Evolutionary conservation across 1,140 invertebrate species (phyloP).

Genomic region (Drosophila kikkawai): DNA sequence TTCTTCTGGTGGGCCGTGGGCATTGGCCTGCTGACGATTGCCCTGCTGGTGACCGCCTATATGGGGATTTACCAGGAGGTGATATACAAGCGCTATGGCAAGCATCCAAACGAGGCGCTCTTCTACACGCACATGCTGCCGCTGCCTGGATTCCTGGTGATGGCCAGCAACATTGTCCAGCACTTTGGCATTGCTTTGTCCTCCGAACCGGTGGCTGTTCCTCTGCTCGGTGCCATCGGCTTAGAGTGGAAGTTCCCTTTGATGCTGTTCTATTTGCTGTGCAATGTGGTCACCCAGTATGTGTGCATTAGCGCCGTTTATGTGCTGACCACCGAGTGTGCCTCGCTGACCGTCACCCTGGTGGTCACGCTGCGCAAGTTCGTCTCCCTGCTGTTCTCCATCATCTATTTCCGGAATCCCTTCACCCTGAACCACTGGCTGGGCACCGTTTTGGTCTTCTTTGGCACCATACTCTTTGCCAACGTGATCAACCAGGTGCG

Average conservation of each 20-base stretch:
- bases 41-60: conserved; percentile 96
- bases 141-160: conserved; percentile 72
- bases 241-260: conserved; percentile 88
- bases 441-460: conserved; percentile 95
- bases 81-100: conserved; percentile 94
- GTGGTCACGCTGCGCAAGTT: conserved; percentile 98
- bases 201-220: conserved; percentile 56
- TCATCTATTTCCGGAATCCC: conserved; percentile 97
- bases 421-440: conserved; percentile 97
- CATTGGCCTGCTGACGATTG: conserved; percentile 93
- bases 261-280: conserved; percentile 92
- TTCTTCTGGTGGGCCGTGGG: conserved; percentile 94
- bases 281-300: conserved; percentile 97
- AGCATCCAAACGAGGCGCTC: conserved; percentile 97
- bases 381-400: conserved; percentile 96
- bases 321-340: conserved; percentile 96
- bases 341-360: conserved; percentile 97
- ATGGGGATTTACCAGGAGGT: conserved; percentile 99
- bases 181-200: conserved; percentile 88
- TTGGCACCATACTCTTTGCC: conserved; percentile 95
- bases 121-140: conserved; percentile 91
- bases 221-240: conserved; percentile 86
- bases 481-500: conserved; percentile 71
- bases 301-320: conserved; percentile 98
- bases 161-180: conserved; percentile 90